Conservation (phyloP, 2,888 invertebrate genomes). For the Diplolepis rosae region DNA sequence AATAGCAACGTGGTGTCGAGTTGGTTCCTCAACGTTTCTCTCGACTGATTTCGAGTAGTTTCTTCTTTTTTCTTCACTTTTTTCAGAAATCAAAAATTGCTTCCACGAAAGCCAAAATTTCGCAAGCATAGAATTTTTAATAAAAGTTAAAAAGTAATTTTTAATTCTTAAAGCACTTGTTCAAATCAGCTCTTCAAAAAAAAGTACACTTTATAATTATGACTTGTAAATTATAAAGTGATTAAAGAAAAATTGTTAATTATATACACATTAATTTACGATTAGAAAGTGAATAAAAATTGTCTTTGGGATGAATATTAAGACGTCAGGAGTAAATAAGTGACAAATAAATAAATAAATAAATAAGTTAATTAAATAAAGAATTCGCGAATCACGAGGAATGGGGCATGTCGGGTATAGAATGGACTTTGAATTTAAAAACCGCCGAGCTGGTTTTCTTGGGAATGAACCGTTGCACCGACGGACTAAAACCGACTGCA, state of each 20-base stretch:
- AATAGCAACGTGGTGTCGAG: constrained; percentile 60
- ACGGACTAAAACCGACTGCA: constrained; percentile 61
- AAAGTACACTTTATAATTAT: not conserved
- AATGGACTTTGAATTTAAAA: not conserved
- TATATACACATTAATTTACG: not conserved
- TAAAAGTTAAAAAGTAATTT: not conserved
- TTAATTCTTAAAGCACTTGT: not conserved
- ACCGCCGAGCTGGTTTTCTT: constrained; percentile 4
- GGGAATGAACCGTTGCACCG: constrained; percentile 53
- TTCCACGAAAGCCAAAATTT: constrained; percentile 11
- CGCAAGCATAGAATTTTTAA: constrained; percentile 4
- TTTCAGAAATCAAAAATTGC: constrained; percentile 3
- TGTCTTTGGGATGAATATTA: constrained; percentile 10
- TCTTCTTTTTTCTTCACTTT: constrained; percentile 38
- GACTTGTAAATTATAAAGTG: not conserved
- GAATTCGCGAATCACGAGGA: constrained; percentile 15
- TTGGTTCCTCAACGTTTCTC: constrained; percentile 46
- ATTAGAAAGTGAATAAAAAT: not conserved
- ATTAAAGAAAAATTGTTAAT: not conserved
- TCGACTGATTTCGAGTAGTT: constrained; percentile 45
- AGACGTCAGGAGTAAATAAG: not conserved
- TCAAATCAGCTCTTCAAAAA: not conserved
- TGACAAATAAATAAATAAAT: constrained; percentile 29
- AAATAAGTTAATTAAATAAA: constrained; percentile 32
- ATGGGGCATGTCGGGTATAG: constrained; percentile 14